phyloP scores from a whole-genome alignment of 2,113 vertebrate genomes.

The Pseudonaja textilis region DNA sequence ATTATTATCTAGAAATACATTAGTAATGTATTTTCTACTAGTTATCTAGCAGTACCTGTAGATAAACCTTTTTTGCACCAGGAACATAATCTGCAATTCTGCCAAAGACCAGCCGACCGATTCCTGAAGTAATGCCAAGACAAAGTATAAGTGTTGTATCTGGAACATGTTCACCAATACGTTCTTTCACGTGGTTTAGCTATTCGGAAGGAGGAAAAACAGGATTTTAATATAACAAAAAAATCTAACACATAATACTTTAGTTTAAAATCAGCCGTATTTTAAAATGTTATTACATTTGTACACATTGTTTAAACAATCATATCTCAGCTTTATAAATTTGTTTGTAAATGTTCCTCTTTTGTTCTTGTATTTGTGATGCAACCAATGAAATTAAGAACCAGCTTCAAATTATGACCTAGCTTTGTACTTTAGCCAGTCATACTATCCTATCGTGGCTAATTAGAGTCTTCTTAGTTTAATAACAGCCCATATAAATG shows the following conservation, averaged over 20 bases:
- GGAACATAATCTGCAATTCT: slow-evolving; percentile 86
- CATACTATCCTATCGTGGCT: not conserved
- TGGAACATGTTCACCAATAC: slow-evolving; percentile 68
- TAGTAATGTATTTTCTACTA: not conserved
- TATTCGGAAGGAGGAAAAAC: slow-evolving; percentile 59
- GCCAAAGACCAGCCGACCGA: slow-evolving; percentile 90
- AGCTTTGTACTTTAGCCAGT: not conserved
- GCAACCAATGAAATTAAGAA: not conserved
- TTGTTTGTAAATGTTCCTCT: not conserved
- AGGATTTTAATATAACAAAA: slow-evolving; percentile 32
- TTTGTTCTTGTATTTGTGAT: not conserved
- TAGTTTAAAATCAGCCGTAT: not conserved
- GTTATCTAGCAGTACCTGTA: slow-evolving; percentile 79
- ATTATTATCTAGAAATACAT: not conserved
- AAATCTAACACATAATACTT: not conserved
- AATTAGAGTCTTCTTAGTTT: not conserved
- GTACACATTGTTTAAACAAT: not conserved
- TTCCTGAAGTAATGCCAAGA: slow-evolving; percentile 88
- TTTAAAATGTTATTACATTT: not conserved
- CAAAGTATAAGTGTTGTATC: slow-evolving; percentile 90
- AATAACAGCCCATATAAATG: not conserved
- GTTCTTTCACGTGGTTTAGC: slow-evolving; percentile 90
- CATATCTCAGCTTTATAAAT: not conserved
- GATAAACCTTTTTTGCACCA: slow-evolving; percentile 90
- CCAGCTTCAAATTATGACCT: not conserved